Evolutionary conservation across 2,888 invertebrate genomes (phyloP), one percentile per base, ranked within the genome.

Genomic region (Argyresthia albistria): DNA sequence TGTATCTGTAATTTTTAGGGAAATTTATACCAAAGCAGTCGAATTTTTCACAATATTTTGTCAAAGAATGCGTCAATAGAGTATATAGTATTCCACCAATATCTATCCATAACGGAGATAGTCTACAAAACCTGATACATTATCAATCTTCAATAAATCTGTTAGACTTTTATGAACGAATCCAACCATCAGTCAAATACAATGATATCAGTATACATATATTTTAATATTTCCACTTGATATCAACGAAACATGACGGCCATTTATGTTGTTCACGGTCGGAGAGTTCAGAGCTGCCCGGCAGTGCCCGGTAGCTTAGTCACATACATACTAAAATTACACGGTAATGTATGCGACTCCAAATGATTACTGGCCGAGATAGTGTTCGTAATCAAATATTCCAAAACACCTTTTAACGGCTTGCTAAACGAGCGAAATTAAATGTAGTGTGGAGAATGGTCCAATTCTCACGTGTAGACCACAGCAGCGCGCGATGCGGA

Each of bases 401-500:
- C 48, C 16, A 35, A 46, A 46, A 46, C 25, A 46, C 16, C n/a
- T 45, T 11, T 36, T 11, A 50, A 42, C 42, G 50, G 25, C 47
- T 8, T 50, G 50, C 14, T 50, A 25, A 47, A 47, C 14, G 47
- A 50, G 43, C 35, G 25, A 43, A 42, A 50, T n/a, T 12, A 42
- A 50, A 43, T 37, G 39, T 39, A 16, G 9, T 49, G 49, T 49
- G 43, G 35, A 43, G 35, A 50, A 43, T 43, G 50, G 16, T 16
- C 36, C 15, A 58, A 61, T 66, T 66, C 65, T 65, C 67, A 65
- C 65, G 66, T 66, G 62, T 67, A 69, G 65, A 67, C 69, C 72
- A 66, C 65, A 25, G 1, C 35, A 45, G 45, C 36, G 35, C 43
- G 51, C 62, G 60, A 60, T 60, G 62, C 62, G 47, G 47, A 8